Evolutionary conservation across 2,797 vertebrate genomes (phyloP).

Genomic region (Gallirallus australis): DNA sequence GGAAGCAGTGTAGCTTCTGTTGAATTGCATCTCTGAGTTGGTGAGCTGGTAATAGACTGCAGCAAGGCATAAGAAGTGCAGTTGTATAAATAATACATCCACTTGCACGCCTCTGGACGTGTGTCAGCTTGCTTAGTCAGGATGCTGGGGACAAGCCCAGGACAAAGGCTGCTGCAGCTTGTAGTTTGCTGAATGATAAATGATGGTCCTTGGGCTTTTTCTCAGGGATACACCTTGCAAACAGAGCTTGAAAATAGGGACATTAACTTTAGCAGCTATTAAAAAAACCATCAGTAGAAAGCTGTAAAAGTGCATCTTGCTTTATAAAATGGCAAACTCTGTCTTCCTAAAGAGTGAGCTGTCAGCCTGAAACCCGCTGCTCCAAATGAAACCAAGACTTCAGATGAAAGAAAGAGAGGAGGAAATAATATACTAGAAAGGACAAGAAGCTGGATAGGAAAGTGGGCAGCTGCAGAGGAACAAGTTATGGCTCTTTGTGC

Average conservation of each 20-base stretch:
- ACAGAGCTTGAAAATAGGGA: neutral
- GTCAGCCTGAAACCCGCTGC: neutral
- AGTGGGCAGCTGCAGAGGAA: neutral
- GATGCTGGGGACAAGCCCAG: neutral
- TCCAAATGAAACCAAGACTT: neutral
- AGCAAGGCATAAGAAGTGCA: neutral
- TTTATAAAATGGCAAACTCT: neutral
- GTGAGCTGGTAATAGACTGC: neutral
- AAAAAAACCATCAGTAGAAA: neutral
- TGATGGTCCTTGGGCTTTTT: neutral
- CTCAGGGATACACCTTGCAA: neutral
- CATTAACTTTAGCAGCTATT: neutral
- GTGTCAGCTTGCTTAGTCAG: neutral
- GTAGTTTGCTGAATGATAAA: neutral
- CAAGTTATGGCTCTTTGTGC: neutral
- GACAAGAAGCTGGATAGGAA: neutral
- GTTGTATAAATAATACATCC: neutral
- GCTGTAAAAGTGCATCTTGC: neutral
- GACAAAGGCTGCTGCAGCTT: neutral
- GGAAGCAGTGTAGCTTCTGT: neutral
- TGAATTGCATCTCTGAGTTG: neutral
- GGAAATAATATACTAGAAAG: neutral
- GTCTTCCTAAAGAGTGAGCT: neutral
- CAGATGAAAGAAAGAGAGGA: neutral
- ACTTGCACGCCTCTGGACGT: neutral